Conservation (phyloP, 1,140 invertebrate species). For the Acromyrmex heyeri region DNA sequence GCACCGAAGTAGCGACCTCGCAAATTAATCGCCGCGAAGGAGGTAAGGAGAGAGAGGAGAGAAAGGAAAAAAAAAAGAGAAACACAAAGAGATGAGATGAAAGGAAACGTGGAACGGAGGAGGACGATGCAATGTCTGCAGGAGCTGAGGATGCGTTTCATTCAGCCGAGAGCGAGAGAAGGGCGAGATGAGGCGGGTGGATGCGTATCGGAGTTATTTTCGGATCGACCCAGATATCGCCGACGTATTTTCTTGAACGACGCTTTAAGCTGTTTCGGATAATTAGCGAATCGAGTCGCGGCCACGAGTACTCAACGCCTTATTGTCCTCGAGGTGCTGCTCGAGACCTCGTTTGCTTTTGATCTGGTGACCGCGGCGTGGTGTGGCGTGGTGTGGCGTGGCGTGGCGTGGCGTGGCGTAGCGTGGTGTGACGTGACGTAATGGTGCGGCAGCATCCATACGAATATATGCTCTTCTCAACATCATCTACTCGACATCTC, state of each 20-base stretch:
- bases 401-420: not conserved
- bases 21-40: constrained; percentile 66
- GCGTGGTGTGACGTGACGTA: not conserved
- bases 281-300: constrained; percentile 82
- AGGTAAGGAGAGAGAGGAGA: not conserved
- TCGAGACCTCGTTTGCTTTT: constrained; percentile 78
- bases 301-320: constrained; percentile 74
- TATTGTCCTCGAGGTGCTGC: constrained; percentile 74
- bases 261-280: constrained; percentile 84
- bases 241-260: constrained; percentile 78
- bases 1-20: constrained; percentile 26
- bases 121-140: constrained; percentile 16
- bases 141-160: constrained; percentile 60
- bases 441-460: constrained; percentile 39
- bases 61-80: constrained; percentile 44
- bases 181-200: constrained; percentile 74
- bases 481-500: constrained; percentile 59
- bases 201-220: constrained; percentile 84
- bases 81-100: constrained; percentile 58
- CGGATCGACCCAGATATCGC: constrained; percentile 84
- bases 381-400: constrained; percentile 1
- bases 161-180: constrained; percentile 57
- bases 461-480: constrained; percentile 57
- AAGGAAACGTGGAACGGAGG: constrained; percentile 51
- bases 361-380: constrained; percentile 45